These are phyloP conservation scores for Drosophila kurseongensis DNA, from an alignment of 1,140 invertebrate species.

Conservation along the genomic window DNA sequence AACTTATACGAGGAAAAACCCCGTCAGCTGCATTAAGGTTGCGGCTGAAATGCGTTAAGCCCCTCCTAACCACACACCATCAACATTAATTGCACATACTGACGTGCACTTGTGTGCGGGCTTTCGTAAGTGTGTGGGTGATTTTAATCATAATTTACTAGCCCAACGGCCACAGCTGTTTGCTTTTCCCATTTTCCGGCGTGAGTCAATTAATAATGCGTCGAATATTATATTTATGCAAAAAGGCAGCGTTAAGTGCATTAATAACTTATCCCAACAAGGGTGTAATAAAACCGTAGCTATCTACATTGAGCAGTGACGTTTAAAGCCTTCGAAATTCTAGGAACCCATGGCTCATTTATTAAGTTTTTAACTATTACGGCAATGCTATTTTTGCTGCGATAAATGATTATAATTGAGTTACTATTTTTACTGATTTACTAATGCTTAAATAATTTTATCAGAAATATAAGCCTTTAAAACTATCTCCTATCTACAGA, in stretches of 20 bases:
- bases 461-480: background rate
- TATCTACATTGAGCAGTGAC: background rate
- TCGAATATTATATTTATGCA: conserved; percentile 40
- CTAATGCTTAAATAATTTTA: background rate
- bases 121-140: background rate
- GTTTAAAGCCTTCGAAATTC: background rate
- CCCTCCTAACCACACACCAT: conserved; percentile 13
- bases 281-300: background rate
- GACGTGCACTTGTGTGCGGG: background rate
- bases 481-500: background rate
- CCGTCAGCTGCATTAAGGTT: conserved; percentile 15
- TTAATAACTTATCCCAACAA: conserved; percentile 28
- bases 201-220: conserved; percentile 42
- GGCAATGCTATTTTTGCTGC: background rate
- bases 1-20: conserved; percentile 15
- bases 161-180: conserved; percentile 30
- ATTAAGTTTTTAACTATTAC: no score
- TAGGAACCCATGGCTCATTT: no score
- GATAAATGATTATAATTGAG: background rate
- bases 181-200: conserved; percentile 17
- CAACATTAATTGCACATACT: conserved; percentile 5
- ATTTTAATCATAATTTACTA: conserved; percentile 39
- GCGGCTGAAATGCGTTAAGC: conserved; percentile 10
- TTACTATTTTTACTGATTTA: background rate
- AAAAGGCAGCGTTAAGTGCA: conserved; percentile 32